A percentile compares a stretch with the other conserved stretches of the same genome.
Evolutionary conservation across 2,888 invertebrate genomes (phyloP).

Genomic region (Phengaris arion): DNA sequence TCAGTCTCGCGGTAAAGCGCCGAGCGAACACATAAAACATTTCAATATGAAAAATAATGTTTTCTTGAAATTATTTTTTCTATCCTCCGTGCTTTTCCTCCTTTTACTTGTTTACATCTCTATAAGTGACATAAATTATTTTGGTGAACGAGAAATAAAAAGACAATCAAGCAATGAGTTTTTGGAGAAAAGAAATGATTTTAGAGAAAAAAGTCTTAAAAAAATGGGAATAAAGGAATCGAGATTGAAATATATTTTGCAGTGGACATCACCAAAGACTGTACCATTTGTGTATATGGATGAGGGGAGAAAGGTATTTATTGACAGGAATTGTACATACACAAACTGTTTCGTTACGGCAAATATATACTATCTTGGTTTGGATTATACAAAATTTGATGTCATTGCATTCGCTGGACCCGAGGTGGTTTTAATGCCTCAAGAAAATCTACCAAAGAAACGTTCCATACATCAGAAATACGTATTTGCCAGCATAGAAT

Average conservation of each 20-base stretch:
- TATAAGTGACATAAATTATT: background rate
- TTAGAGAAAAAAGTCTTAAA: background rate
- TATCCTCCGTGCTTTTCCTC: background rate
- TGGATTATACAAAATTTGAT: constrained; percentile 53
- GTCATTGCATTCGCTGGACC: constrained; percentile 57
- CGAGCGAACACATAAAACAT: background rate
- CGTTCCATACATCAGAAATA: constrained; percentile 58
- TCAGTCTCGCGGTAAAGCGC: background rate
- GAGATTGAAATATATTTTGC: constrained; percentile 51
- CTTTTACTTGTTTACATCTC: background rate
- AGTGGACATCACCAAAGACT: constrained; percentile 49
- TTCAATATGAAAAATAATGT: background rate
- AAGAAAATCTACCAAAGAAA: constrained; percentile 42
- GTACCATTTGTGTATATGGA: constrained; percentile 53
- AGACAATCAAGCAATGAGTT: background rate
- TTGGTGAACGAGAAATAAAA: background rate
- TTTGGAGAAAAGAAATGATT: background rate
- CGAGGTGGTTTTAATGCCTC: constrained; percentile 43
- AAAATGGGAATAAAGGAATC: background rate
- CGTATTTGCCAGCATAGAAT: constrained; percentile 58
- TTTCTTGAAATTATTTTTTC: constrained; percentile 14
- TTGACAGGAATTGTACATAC: constrained; percentile 50
- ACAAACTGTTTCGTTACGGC: constrained; percentile 59
- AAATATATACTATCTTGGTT: constrained; percentile 43
- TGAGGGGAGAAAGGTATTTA: constrained; percentile 46